Base-by-base conservation (phyloP, 2,113 vertebrate species). In the Tachysurus vachellii region DNA sequence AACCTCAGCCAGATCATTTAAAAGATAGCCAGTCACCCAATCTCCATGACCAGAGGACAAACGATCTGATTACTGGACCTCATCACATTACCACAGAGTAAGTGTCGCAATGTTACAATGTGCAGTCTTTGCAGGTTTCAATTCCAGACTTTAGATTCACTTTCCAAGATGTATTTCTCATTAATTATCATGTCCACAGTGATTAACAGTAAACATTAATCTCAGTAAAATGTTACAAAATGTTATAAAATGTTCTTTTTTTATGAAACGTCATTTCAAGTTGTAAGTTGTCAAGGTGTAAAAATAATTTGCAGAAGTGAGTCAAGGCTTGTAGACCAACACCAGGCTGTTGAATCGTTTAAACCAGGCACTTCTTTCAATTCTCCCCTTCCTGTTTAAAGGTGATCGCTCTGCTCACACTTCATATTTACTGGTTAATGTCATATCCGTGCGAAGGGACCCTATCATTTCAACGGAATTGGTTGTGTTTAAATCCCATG, bases 31-130 rank as follows among this genome's bases (percentile, higher is more conserved):
- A 12, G 87, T 61, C 87, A 90, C 70, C 70, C 71, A 83, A 88
- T 90, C 76, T 88, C 28, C 26, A 54, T 77, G 85, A 87, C 85
- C 82, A 59, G 83, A 83, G 87, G 85, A 84, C 80, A 88, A 84
- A 75, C 85, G 79, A 88, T 86, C 86, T 80, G 76, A 84, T 84
- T 86, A 82, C 54, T 14, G 64, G 56, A 31, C 82, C 84, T 73
- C 79, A 86, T 90, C 85, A 59, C 76, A 77, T 90, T 81, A 56
- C 87, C 79, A 62, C 59, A 87, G 28, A 57, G 19, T 36, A 54
- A 61, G 54, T 42, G 28, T 59, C 13, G 79, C 56, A 80, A 80
- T 42, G 79, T 59, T 31, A 28, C 54, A 80, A 80, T 21, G 9
- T 36, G 28, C 53, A 54, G 44, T 21, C 36, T 14, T 1, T 7